A percentile compares a stretch with the other conserved stretches of the same genome.
Evolutionary conservation across 1,140 invertebrate genomes (phyloP).

Genomic region (Bombus confusus): DNA sequence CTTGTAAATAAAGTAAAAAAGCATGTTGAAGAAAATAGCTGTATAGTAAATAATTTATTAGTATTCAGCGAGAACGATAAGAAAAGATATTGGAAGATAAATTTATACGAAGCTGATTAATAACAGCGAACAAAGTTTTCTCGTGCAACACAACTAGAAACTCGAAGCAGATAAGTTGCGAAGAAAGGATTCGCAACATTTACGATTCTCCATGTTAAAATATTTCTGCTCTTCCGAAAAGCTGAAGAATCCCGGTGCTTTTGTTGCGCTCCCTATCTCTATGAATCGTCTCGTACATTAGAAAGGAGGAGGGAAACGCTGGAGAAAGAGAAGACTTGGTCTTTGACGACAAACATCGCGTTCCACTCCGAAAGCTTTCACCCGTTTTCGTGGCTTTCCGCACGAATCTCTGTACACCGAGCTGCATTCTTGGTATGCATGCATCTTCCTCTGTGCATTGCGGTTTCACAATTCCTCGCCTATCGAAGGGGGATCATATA

Average conservation of each 20-base stretch:
- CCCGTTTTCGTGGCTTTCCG: conserved; percentile 53
- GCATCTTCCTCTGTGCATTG: conserved; percentile 1
- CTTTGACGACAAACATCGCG: conserved; percentile 66
- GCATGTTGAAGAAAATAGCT: no score
- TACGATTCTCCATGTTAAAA: conserved; percentile 39
- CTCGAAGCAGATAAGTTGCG: not conserved
- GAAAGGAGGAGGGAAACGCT: not conserved
- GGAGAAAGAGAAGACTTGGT: conserved; percentile 50
- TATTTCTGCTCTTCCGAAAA: conserved; percentile 19
- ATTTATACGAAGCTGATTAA: no score
- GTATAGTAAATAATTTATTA: no score
- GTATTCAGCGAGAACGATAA: no score
- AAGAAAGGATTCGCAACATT: conserved; percentile 27
- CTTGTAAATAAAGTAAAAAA: no score
- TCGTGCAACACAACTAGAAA: not conserved
- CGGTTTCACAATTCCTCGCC: conserved; percentile 8
- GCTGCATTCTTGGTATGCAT: conserved; percentile 58
- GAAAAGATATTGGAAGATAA: no score
- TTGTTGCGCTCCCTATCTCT: conserved; percentile 42
- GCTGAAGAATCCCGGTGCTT: conserved; percentile 43
- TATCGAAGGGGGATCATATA: conserved; percentile 34
- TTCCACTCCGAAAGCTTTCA: conserved; percentile 59
- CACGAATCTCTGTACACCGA: conserved; percentile 46
- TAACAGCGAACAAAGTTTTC: not conserved
- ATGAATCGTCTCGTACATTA: conserved; percentile 39